Evolutionary conservation across 2,888 invertebrate genomes (phyloP), one percentile per base, ranked within the genome.

Genomic region (Nomada hirtipes): DNA sequence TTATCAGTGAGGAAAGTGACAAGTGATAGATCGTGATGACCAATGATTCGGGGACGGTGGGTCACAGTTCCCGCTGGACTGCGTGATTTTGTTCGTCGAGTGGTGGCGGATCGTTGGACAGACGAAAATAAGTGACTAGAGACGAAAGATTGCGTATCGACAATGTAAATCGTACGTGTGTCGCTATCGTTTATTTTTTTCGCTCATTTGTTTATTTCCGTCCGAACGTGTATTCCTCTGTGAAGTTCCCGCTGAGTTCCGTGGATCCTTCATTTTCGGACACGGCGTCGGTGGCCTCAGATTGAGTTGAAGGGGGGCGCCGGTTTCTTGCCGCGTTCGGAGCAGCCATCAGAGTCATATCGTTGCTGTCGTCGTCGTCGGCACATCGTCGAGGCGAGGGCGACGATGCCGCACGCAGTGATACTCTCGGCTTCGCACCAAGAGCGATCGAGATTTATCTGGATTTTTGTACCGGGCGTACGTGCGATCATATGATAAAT

Each of bases 401-500:
- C 79, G 81, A 91, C 88, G 87, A 90, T 88, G 91, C 87, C 84
- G 84, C 79, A 79, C 82, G 84, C 87, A 73, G 82, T 74, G 86
- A 80, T 69, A 63, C 76, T 47, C 42, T 71, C 83, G 79, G 79
- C 80, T 80, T 85, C 79, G 69, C 82, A 77, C 53, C 79, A 71
- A 79, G 82, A 81, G 74, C 83, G 79, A 52, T 81, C 85, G 70
- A 61, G 79, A 36, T 75, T 79, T 36, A 82, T 77, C 69, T 82
- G 86, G 87, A 86, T 80, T 72, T 85, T 88, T 68, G 82, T 80
- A 74, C 73, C 23, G 55, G 76, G 77, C 74, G 73, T 82, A 82
- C 82, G 83, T 80, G 74, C 87, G 85, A 85, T 88, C 88, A 91
- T 91, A 91, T 92, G 92, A 92, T 92, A 90, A 91, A 92, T 92